Evolutionary conservation across 2,113 vertebrate genomes (phyloP), one percentile per base, ranked within the genome.

Genomic region (Gavia stellata): DNA sequence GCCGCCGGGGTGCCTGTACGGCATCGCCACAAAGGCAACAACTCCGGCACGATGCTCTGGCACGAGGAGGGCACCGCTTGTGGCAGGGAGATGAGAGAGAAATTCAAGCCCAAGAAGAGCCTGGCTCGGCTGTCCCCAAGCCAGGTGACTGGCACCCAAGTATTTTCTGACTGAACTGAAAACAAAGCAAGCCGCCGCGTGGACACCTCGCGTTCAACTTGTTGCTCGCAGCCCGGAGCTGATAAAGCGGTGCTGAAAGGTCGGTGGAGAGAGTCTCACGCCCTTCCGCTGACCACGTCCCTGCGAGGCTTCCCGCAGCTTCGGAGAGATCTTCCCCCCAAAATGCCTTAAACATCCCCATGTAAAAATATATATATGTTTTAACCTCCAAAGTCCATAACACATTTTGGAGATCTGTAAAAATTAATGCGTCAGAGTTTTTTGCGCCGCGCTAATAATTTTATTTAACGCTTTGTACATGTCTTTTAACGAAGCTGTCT

Each of bases 191-290:
- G 44, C 28, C 34, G 15, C 62, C 36, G 2, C 9, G 53, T 50
- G 34, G 62, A 81, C 44, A 19, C 83, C 74, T 66, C 21, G 21
- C 7, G 14, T 81, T 85, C 58, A 71, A 78, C 88, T 88, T 93
- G 95, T 68, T 73, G 94, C 92, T 88, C 42, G 17, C 40, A 66
- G 68, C 67, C 79, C 88, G 50, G 84, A 88, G 68, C 68, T 92
- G 2, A 10, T 4, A 1, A 9, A 7, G 40, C 1, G 58, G 36
- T 85, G 75, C 18, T 38, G 90, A 86, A 86, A 86, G 88, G 88
- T 96, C 29, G 20, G 31, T 63, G 75, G 84, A 75, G 91, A 75
- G 74, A 78, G 4, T 8, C 42, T 17, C 36, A 4, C 4, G 14
- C 40, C 71, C 59, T 18, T 11, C 40, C 40, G 7, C 7, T 1